A percentile compares a stretch with the other conserved stretches of the same genome.
These are phyloP conservation scores for Schizothorax lantsangensis DNA, from an alignment of 2,797 vertebrate genomes.

Conservation along the genomic window DNA sequence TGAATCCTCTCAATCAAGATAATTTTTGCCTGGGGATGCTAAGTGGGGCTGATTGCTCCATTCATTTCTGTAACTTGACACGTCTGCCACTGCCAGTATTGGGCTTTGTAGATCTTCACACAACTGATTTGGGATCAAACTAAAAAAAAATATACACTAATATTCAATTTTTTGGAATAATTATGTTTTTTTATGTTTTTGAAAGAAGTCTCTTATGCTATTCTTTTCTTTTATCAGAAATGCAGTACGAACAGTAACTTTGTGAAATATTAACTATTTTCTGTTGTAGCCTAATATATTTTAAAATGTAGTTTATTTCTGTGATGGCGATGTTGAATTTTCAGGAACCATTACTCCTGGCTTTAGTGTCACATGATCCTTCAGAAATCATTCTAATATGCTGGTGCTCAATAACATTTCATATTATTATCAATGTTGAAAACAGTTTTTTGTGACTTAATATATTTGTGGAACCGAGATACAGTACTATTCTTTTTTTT, in stretches of 20 bases:
- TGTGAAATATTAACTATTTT: background rate
- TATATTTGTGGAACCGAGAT: background rate
- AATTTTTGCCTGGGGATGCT: conserved; percentile 68
- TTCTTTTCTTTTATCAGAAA: background rate
- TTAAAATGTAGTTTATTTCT: background rate
- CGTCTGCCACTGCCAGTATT: conserved; percentile 65
- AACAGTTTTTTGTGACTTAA: background rate
- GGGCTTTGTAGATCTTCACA: conserved; percentile 53
- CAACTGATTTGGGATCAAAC: background rate
- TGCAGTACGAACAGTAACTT: background rate
- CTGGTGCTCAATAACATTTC: background rate
- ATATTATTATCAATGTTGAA: background rate
- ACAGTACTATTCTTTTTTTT: background rate
- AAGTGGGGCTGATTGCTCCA: conserved; percentile 76
- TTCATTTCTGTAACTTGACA: conserved; percentile 77
- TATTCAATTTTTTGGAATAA: background rate
- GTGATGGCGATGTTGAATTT: background rate
- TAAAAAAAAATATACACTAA: background rate
- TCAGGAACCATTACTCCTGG: background rate
- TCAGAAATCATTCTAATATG: conserved; percentile 43
- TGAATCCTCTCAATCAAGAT: conserved; percentile 59
- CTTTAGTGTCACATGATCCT: conserved; percentile 47
- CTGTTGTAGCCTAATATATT: background rate
- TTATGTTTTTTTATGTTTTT: background rate
- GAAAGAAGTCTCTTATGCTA: background rate